Evolutionary conservation across 2,888 invertebrate species (phyloP), one percentile per base, ranked within the genome.

Genomic region (Adelphocoris suturalis): DNA sequence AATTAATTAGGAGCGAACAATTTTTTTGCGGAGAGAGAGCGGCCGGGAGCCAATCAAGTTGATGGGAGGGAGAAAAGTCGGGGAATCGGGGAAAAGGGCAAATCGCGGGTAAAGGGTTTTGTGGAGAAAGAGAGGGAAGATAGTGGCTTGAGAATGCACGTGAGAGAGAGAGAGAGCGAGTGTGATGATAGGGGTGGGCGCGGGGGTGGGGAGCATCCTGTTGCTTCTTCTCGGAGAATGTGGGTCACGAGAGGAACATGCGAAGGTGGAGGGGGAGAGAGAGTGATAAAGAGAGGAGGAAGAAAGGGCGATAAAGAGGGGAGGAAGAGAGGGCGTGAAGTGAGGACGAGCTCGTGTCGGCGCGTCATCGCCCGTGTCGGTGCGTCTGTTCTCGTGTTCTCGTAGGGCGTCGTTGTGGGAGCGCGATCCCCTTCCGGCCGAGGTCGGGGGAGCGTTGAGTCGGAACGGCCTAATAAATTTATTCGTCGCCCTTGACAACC

Each of bases 381-480:
- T 61, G 61, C 61, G n/a, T 52, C n/a, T n/a, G n/a, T n/a, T n/a
- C n/a, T n/a, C n/a, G n/a, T 12, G 57, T 16, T 16, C 57, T 57
- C 57, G 57, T 57, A n/a, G n/a, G n/a, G n/a, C n/a, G n/a, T n/a
- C n/a, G n/a, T 57, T n/a, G 57, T n/a, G 68, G 68, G 19, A 61
- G n/a, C 61, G n/a, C 16, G 61, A 16, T 19, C 19, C 61, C 16
- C 57, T 57, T 57, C 61, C 19, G 61, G n/a, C n/a, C n/a, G n/a
- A 23, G 68, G 11, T 11, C 9, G n/a, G 68, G 3, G 57, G 57
- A 11, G 68, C 23, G 68, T 68, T 68, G 76, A 37, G 28, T 27
- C 16, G 78, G 78, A 47, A 78, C 78, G 78, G 78, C 78, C 78
- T 78, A 78, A 78, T 78, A 78, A 78, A 78, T 78, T 78, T 78